Base-by-base conservation (phyloP, 2,797 vertebrate species). In the Sparus aurata region DNA sequence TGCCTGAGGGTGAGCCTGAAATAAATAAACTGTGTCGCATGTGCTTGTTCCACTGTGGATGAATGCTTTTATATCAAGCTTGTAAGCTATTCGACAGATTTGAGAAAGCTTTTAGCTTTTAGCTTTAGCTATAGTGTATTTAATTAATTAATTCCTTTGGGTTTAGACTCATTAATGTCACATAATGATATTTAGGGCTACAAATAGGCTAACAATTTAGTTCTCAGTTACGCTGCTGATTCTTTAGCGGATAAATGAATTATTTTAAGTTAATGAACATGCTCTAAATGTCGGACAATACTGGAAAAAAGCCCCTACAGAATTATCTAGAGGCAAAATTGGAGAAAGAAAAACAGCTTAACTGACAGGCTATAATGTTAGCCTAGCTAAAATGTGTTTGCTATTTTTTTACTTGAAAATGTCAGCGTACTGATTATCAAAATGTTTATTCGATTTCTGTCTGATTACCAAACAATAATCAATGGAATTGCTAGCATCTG, bases 1-100 rank as follows among this genome's bases (percentile, higher is more conserved):
- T 90, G 92, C 92, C 92, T 88, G 67, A 89, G 87, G 6, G 62
- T 66, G 38, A 65, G 16, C 0, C 7, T 1, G 4, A 41, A 27
- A 17, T n/a, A 8, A 61, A 43, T 25, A 2, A 15, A 17, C 18
- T 46, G 1, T 45, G 45, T 62, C 3, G 1, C 10, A 5, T 30
- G 16, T 46, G 2, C 18, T 50, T 50, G 11, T 54, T 18, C 2
- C 2, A 13, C 2, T 12, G 5, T 17, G 1, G 3, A 18, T 47
- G 12, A 1, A 34, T 54, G 17, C 2, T 22, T 77, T 61, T 45
- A 61, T 66, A 60, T 71, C 23, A 34, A 12, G 13, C 30, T 3
- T 12, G 13, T 60, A 16, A 50, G 2, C 10, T 46, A 10, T 27
- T n/a, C 1, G 34, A 38, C 10, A 27, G 20, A 41, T 49, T 53